Percentiles rank a stretch among this genome's conserved stretches.
phyloP scores from a whole-genome alignment of 2,888 invertebrate genomes.

The Mechanitis mazaeus region DNA sequence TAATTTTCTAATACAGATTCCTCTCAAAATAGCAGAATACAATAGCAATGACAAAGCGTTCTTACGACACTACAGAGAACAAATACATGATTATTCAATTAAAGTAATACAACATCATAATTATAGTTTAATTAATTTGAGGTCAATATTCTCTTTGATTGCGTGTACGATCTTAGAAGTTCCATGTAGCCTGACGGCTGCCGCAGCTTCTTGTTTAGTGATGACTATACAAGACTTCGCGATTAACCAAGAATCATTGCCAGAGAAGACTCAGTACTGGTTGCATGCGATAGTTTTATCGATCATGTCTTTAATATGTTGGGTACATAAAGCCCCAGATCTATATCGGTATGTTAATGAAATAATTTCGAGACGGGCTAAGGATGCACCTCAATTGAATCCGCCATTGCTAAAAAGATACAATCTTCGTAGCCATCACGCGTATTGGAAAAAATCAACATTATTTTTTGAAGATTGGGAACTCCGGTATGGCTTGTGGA shows the following conservation, averaged over 20 bases:
- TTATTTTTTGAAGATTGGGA: conserved; percentile 82
- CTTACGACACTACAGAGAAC: conserved; percentile 65
- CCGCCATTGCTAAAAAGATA: conserved; percentile 76
- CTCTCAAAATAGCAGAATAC: conserved; percentile 55
- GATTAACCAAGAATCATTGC: conserved; percentile 50
- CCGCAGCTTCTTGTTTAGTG: conserved; percentile 73
- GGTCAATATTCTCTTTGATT: conserved; percentile 72
- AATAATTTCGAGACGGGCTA: conserved; percentile 74
- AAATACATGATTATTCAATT: conserved; percentile 57
- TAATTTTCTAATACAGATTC: conserved; percentile 40
- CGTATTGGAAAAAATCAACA: conserved; percentile 78
- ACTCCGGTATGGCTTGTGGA: conserved; percentile 79
- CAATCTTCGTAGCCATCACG: conserved; percentile 71
- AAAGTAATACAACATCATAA: conserved; percentile 65
- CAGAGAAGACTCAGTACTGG: conserved; percentile 61
- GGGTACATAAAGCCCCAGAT: conserved; percentile 76
- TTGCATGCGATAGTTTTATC: conserved; percentile 78
- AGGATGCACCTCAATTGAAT: conserved; percentile 79
- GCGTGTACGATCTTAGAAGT: conserved; percentile 76
- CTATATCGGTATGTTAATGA: conserved; percentile 77
- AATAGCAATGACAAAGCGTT: conserved; percentile 68
- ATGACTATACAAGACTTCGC: conserved; percentile 79
- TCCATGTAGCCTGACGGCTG: conserved; percentile 79
- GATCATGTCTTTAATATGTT: conserved; percentile 78
- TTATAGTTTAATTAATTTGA: conserved; percentile 64